phyloP scores from a whole-genome alignment of 2,797 vertebrate species.

The Pelobates cultripes region DNA sequence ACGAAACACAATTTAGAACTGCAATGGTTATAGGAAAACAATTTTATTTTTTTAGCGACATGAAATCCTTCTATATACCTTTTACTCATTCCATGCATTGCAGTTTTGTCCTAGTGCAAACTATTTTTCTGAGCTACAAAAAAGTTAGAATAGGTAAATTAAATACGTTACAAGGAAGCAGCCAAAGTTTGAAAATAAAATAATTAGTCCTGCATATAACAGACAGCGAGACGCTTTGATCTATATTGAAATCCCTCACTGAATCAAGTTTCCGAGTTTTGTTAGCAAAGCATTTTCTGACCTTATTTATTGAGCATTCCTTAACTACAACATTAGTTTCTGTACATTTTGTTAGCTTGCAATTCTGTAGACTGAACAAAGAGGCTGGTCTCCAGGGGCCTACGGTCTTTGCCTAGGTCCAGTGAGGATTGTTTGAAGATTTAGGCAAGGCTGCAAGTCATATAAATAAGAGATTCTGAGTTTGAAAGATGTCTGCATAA shows the following conservation, averaged over 20 bases:
- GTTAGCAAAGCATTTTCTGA: conserved; percentile 26
- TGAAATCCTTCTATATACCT: no score
- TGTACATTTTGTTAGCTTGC: conserved; percentile 17
- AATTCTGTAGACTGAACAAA: conserved; percentile 15
- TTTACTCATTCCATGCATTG: no score
- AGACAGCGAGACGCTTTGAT: conserved; percentile 7
- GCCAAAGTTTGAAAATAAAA: background rate
- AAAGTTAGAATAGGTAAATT: no score
- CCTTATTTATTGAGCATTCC: conserved; percentile 29
- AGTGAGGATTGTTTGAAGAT: conserved; percentile 46
- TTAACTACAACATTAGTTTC: conserved; percentile 16
- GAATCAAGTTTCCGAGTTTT: conserved; percentile 19
- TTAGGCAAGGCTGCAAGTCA: conserved; percentile 50
- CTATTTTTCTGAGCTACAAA: no score
- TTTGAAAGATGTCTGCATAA: conserved; percentile 34
- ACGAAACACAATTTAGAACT: no score
- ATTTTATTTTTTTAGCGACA: no score
- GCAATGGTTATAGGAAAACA: no score
- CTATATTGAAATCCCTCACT: conserved; percentile 16
- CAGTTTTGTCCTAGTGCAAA: no score
- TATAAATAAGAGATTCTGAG: conserved; percentile 33
- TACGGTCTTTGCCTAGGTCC: conserved; percentile 17
- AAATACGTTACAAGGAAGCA: background rate
- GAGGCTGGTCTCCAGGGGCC: conserved; percentile 18
- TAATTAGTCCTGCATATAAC: conserved; percentile 11